Percentiles rank a stretch among this genome's conserved stretches.
Conservation (phyloP, 1,140 invertebrate genomes). For the Piezodorus guildinii region DNA sequence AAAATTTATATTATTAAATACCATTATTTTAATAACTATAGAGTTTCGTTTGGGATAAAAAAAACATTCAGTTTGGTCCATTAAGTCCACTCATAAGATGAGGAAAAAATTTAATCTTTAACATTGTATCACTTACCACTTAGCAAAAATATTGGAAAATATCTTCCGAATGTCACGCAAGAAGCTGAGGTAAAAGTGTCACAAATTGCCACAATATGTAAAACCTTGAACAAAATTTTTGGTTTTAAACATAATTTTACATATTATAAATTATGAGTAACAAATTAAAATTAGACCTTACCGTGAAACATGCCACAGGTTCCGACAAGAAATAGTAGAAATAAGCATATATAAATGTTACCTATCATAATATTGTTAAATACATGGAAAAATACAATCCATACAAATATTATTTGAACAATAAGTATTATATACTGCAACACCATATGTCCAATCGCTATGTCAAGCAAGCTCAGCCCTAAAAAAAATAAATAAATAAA, state of each 20-base stretch:
- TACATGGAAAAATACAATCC: constrained; percentile 31
- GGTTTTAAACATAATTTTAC: neutral
- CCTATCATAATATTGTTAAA: constrained; percentile 41
- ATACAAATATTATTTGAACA: constrained; percentile 65
- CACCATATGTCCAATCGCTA: constrained; percentile 68
- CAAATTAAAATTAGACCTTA: constrained; percentile 26
- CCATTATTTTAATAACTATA: too few species aligned
- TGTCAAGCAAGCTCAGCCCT: constrained; percentile 63
- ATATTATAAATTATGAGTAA: neutral
- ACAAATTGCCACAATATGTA: constrained; percentile 36
- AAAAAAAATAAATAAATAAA: neutral
- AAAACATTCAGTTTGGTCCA: too few species aligned
- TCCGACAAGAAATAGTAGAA: constrained; percentile 40
- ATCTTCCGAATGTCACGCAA: constrained; percentile 31
- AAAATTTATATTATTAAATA: too few species aligned
- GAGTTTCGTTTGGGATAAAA: too few species aligned
- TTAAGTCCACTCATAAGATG: too few species aligned
- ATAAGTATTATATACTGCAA: constrained; percentile 79
- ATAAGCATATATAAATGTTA: constrained; percentile 36
- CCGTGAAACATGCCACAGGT: constrained; percentile 46
- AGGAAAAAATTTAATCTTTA: too few species aligned
- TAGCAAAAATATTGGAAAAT: constrained; percentile 31
- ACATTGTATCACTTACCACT: constrained; percentile 28
- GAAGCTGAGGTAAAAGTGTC: constrained; percentile 30
- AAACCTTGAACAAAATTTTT: neutral